Evolutionary conservation across 2,797 vertebrate genomes (phyloP).

Genomic region (Galagoides demidoff): DNA sequence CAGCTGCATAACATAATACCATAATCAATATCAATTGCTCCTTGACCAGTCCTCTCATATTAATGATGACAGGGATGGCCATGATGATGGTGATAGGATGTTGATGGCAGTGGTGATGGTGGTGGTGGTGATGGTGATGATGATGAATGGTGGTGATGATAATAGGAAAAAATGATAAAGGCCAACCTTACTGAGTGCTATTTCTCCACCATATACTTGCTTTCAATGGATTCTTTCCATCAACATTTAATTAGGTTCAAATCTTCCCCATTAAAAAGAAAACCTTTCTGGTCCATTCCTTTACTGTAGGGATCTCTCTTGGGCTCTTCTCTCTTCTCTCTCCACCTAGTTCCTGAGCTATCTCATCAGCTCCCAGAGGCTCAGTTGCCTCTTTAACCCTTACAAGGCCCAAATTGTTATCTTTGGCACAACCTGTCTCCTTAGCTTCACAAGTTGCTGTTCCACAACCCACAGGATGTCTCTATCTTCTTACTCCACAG

Average conservation of each 20-base stretch:
- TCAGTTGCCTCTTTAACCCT: not conserved
- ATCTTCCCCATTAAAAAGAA: not conserved
- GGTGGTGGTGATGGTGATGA: rapidly evolving
- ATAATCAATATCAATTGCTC: not conserved
- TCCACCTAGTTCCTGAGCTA: rapidly evolving
- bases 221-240: not conserved
- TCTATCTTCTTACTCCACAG: not conserved
- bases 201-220: not conserved
- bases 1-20: not conserved
- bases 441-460: not conserved
- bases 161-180: not conserved
- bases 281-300: not conserved
- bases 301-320: not conserved
- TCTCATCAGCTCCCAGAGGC: not conserved
- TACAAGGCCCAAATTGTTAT: not conserved
- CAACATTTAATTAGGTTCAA: not conserved
- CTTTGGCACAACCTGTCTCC: not conserved
- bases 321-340: not conserved
- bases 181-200: rapidly evolving
- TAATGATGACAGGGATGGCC: not conserved
- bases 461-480: not conserved
- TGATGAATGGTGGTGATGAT: rapidly evolving
- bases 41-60: not conserved
- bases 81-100: rapidly evolving
- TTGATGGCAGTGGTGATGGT: rapidly evolving